Conservation (phyloP, 2,888 invertebrate genomes). For the Camptogramma bilineatum region DNA sequence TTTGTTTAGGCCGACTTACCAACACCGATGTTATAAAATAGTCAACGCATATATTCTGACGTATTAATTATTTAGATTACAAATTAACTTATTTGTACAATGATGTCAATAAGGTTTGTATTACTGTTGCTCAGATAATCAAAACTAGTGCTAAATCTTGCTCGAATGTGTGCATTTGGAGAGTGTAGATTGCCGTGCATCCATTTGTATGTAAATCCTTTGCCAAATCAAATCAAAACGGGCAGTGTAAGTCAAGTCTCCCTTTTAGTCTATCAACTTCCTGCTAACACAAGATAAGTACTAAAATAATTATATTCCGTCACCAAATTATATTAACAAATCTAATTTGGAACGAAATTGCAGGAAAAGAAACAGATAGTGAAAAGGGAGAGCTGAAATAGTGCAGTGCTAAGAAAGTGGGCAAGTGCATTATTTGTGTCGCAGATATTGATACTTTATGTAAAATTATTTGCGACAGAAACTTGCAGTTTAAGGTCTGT, state of each 20-base stretch:
- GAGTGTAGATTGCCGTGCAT: slow-evolving; percentile 56
- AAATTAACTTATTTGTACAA: slow-evolving; percentile 5
- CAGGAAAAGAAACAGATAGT: slow-evolving; percentile 26
- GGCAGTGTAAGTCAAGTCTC: slow-evolving; percentile 19
- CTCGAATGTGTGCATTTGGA: slow-evolving; percentile 48
- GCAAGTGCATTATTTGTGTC: slow-evolving; percentile 11
- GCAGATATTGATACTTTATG: slow-evolving; percentile 10
- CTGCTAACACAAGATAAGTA: slow-evolving; percentile 12
- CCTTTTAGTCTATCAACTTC: slow-evolving; percentile 30
- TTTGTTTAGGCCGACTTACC: slow-evolving; percentile 14
- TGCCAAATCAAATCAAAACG: slow-evolving; percentile 21
- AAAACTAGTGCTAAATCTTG: slow-evolving; percentile 36
- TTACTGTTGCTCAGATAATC: slow-evolving; percentile 18
- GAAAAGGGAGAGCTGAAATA: slow-evolving; percentile 27
- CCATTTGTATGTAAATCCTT: slow-evolving; percentile 32
- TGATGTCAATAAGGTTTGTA: slow-evolving; percentile 14
- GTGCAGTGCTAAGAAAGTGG: slow-evolving; percentile 29
- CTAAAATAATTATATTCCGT: neutral
- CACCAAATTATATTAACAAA: neutral
- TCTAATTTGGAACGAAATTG: slow-evolving; percentile 3
- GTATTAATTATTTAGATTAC: slow-evolving; percentile 14
- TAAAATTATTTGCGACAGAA: slow-evolving; percentile 18
- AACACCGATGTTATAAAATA: slow-evolving; percentile 18
- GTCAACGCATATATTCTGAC: slow-evolving; percentile 24
- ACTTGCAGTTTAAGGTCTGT: slow-evolving; percentile 6